Evolutionary conservation across 2,113 vertebrate species (phyloP), one percentile per base, ranked within the genome.

Genomic region (Percopsis transmontana): DNA sequence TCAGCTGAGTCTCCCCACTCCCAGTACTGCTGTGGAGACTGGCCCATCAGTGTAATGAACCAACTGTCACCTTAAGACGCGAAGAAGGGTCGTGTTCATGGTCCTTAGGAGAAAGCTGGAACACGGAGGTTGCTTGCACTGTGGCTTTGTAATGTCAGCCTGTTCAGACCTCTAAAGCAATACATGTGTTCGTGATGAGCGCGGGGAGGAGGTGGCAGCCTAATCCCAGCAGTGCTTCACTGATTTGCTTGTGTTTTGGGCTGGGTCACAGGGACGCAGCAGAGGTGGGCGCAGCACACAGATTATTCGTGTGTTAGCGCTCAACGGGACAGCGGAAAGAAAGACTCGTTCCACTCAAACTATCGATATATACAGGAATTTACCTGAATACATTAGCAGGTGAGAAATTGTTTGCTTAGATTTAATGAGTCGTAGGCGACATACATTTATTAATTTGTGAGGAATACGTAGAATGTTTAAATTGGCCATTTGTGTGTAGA

Each of bases 161-260:
- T 21, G 54, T 33, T 47, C 48, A 33, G 50, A 68, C 15, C 3
- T 4, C 59, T 56, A 51, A 63, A 81, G 76, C 73, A 89, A 86
- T 88, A 89, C 89, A 91, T 92, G 87, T 87, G 88, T 77, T 68
- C 59, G 72, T 76, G 82, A 79, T 81, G 41, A 8, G 75, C 39
- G 68, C 77, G 72, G 64, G 79, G 83, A 83, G 70, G 55, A 18
- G 21, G 39, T 72, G 71, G 79, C 85, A 91, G 91, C 92, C 91
- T 91, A 84, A 82, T 62, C 67, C 65, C 71, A 72, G 71, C 71
- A 63, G 70, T 63, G 85, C 83, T 90, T 78, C 80, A 81, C 87
- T 87, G 87, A 91, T 91, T 90, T 90, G 89, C 81, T 81, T 87
- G 85, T 15, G 75, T 76, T 90, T 85, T 75, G 78, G 82, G 76